These are phyloP conservation scores for Saturnia pavonia DNA, from an alignment of 2,888 invertebrate species.

Conservation along the genomic window DNA sequence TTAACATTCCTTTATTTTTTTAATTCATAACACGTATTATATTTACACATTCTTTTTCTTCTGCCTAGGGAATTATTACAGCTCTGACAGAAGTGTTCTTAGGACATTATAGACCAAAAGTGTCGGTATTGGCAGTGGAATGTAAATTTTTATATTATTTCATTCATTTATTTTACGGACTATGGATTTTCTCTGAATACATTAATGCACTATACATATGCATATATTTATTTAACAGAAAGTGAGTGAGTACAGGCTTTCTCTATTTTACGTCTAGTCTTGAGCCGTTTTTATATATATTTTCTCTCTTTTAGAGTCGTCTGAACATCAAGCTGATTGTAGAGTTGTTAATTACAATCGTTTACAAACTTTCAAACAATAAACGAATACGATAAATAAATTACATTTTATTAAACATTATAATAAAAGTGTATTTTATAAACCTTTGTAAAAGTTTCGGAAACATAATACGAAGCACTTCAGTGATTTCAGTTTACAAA, in stretches of 20 bases:
- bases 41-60: neutral
- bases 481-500: neutral
- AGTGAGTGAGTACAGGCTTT: too few relatives aligned
- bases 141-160: neutral
- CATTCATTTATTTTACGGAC: too few relatives aligned
- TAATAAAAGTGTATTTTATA: neutral
- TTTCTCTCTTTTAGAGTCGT: too few relatives aligned
- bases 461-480: slow-evolving; percentile 2
- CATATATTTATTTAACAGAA: too few relatives aligned
- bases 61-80: neutral
- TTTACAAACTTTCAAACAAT: too few relatives aligned
- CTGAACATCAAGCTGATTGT: too few relatives aligned
- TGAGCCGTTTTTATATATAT: too few relatives aligned
- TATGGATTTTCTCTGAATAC: too few relatives aligned
- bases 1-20: neutral
- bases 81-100: neutral
- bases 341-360: too few relatives aligned
- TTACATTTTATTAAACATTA: neutral
- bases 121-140: neutral
- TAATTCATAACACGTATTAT: neutral
- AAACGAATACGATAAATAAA: neutral
- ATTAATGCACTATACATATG: too few relatives aligned
- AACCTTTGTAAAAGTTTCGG: neutral
- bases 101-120: neutral
- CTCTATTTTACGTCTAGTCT: too few relatives aligned